Base-by-base conservation (phyloP, 2,797 vertebrate species). In the Gephyroberyx darwinii region DNA sequence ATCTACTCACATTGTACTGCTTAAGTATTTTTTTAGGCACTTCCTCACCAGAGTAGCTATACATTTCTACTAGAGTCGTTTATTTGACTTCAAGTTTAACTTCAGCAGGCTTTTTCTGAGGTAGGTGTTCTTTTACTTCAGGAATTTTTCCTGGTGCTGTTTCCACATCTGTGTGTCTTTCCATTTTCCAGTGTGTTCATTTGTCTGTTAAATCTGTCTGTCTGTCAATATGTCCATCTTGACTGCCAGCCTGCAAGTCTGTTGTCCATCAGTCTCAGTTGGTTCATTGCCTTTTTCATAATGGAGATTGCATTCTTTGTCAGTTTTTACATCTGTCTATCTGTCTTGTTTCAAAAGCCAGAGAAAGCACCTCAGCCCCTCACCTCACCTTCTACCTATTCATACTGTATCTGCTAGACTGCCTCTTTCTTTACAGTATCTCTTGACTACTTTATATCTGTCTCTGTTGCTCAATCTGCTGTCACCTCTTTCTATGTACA, bases 21-120 rank as follows among this genome's bases (percentile, higher is more conserved):
- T 78, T 66, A 47, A 83, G 72, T 78, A 83, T 41, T 62, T 70
- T 47, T 5, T 51, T 77, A 67, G 81, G 74, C 60, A 75, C 73
- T 80, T 78, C 69, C 78, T 83, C 78, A 65, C 59, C 64, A 53
- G 14, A 39, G 55, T 41, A 54, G 62, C 82, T 74, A 54, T 72
- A 78, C 65, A 71, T 74, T 65, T 71, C 70, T 48, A 55, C 78
- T 41, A 26, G 73, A 65, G 77, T 68, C 62, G 12, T 6, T 80
- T 30, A 75, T 71, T 63, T 35, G 51, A 60, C 55, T 45, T 62
- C 10, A 60, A 53, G 59, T 79, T 72, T 60, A 75, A 81, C 63
- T 69, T 19, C 1, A 65, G 39, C 4, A 54, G 33, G 30, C 60
- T 58, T 16, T 69, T 72, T 70, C 55, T 17, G 45, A 47, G 3